Evolutionary conservation across 1,140 invertebrate species (phyloP), one percentile per base, ranked within the genome.

Genomic region (Euglossa dilemma): DNA sequence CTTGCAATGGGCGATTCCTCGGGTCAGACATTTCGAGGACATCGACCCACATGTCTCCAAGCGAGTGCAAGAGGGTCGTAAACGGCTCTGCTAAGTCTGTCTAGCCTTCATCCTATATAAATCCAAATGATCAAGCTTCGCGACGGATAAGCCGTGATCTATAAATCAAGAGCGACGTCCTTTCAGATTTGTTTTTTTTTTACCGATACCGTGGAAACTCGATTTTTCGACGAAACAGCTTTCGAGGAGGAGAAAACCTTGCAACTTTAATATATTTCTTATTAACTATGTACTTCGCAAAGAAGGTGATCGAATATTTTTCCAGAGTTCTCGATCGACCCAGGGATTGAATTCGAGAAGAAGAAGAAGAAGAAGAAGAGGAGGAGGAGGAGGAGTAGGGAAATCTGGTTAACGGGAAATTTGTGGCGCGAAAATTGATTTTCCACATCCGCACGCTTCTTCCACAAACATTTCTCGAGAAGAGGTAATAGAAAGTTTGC

Each of bases 91-190:
- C 12, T 72, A 43, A 56, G 52, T 20, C 28, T 43, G 28, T 72
- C 52, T 56, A 56, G 28, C 52, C 28, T 56, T 43, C 25, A 36
- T 36, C 50, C 7, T 23, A 7, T 28, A 56, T 72, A 72, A 56
- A 72, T 72, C 70, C n/a, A 56, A 72, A 54, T 72, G 52, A n/a
- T 56, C 52, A 36, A 72, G 20, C 18, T 11, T 43, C 20, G 18
- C 12, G 28, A 43, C 16, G 20, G 23, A 20, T 23, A 72, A 56
- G 43, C 25, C 9, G 45, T 47, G 66, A 8, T 50, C 11, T 18
- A 69, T 25, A 50, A 25, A 47, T 18, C 7, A 28, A 25, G 61
- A 28, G 28, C 50, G 11, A 11, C 18, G 25, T 63, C 8, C 4
- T 18, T 28, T 36, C 7, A 1, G 8, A 18, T 7, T 4, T 36